These are phyloP conservation scores for Typhlomys cinereus DNA, from an alignment of 2,113 vertebrate species.

Conservation along the genomic window DNA sequence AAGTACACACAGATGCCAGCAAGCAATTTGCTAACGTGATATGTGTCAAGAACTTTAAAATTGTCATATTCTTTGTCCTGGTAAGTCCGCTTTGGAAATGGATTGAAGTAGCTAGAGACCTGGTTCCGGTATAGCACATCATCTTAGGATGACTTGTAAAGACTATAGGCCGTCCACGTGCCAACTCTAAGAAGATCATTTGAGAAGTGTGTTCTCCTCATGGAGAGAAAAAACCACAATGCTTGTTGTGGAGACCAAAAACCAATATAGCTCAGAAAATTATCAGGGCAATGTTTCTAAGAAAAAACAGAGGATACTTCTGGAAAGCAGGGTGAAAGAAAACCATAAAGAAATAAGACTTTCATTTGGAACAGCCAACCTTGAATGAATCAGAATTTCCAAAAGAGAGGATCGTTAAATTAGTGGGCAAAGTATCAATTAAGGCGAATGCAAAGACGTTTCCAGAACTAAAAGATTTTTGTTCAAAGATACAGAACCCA, in stretches of 20 bases:
- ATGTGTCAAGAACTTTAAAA: neutral
- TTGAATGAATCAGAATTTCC: neutral
- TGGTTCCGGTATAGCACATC: no score
- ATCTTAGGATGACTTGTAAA: neutral
- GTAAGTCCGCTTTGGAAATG: neutral
- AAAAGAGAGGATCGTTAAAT: neutral
- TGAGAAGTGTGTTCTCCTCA: neutral
- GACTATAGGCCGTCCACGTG: neutral
- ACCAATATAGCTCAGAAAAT: neutral
- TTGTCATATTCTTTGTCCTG: neutral
- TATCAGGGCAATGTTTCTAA: neutral
- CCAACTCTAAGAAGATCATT: neutral
- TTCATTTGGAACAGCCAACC: neutral
- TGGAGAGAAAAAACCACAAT: neutral
- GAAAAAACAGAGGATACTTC: neutral
- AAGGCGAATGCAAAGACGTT: neutral
- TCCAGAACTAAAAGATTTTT: neutral
- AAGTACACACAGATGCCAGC: neutral
- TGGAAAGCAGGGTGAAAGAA: conserved; percentile 1
- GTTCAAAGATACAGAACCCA: neutral
- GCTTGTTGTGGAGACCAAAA: neutral
- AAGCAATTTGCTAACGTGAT: neutral
- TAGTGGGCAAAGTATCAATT: neutral
- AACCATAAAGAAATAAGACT: neutral
- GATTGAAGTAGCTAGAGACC: neutral